Conservation (phyloP, 2,113 vertebrate species). For the Kobus ellipsiprymnus region DNA sequence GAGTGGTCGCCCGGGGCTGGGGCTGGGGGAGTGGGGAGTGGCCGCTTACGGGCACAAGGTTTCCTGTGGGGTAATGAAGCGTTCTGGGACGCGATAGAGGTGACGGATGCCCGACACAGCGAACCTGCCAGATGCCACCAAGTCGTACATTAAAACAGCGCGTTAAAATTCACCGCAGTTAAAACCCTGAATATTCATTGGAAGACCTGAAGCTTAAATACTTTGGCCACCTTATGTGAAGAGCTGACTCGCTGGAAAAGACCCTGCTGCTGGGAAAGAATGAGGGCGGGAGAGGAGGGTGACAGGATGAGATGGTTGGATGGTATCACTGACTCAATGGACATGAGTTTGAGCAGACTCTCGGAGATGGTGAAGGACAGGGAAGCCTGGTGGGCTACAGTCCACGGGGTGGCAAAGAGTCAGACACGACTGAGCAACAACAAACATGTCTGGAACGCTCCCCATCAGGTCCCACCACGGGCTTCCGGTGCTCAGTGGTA, state of each 20-base stretch:
- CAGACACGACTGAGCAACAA: not conserved
- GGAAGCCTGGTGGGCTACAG: not conserved
- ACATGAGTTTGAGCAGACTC: not conserved
- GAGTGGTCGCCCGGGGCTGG: not conserved
- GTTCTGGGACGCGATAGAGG: not conserved
- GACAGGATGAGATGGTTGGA: not conserved
- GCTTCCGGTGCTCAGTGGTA: not conserved
- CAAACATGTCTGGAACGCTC: fast-evolving
- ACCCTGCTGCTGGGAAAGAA: not conserved
- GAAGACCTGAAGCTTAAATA: not conserved
- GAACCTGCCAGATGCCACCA: not conserved
- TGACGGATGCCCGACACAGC: not conserved
- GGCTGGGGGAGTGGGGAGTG: not conserved
- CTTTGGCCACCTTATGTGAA: not conserved
- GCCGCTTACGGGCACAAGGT: not conserved
- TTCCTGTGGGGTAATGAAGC: not conserved
- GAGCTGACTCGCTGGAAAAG: not conserved
- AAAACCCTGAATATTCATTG: not conserved
- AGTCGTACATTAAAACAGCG: not conserved
- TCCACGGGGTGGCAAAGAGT: not conserved
- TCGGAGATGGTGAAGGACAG: not conserved
- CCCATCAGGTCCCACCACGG: fast-evolving
- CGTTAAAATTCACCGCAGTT: not conserved
- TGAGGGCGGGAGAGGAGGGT: not conserved
- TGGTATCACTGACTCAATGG: not conserved